Evolutionary conservation across 2,113 vertebrate genomes (phyloP), one percentile per base, ranked within the genome.

Genomic region (Chunga burmeisteri): DNA sequence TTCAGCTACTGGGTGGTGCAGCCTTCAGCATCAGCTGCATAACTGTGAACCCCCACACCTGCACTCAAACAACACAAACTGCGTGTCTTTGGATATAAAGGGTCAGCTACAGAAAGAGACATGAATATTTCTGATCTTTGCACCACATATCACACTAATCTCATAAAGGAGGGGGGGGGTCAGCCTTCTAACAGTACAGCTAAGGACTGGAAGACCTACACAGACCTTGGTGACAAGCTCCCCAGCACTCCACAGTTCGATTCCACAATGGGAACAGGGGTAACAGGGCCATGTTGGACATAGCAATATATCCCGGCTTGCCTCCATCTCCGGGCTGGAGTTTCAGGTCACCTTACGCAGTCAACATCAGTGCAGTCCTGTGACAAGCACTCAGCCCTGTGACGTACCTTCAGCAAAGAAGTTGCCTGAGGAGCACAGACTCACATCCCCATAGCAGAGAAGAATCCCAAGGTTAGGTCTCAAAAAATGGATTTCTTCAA

Each of bases 271-370:
- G 23, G 13, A 91, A 78, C 0, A 1, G 62, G 29, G 7, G 13
- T 8, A 79, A 74, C 0, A 10, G 11, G 18, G 11, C 46, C 47
- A 36, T 8, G 34, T 1, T 58, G n/a, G 16, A 36, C 36, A 58
- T 1, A 53, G 25, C 12, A 56, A 42, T 10, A 61, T 12, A 56
- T 29, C 50, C 63, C 10, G 49, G 14, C 6, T 61, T 75, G 13
- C 6, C 49, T 56, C 15, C 17, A 2, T 20, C 40, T 75, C 34
- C 9, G 19, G 44, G n/a, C 25, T 0, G 0, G 30, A 30, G 32
- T 30, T 88, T 75, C 73, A 58, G 27, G 71, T 66, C 71, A 68
- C 16, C 6, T 34, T 36, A 7, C 16, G 12, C 0, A 2, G 18
- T 3, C 22, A 78, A 6, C 25, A 50, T 3, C 56, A 67, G n/a